These are phyloP conservation scores for Crepidodera aurea DNA, from an alignment of 2,888 invertebrate genomes.

Conservation along the genomic window DNA sequence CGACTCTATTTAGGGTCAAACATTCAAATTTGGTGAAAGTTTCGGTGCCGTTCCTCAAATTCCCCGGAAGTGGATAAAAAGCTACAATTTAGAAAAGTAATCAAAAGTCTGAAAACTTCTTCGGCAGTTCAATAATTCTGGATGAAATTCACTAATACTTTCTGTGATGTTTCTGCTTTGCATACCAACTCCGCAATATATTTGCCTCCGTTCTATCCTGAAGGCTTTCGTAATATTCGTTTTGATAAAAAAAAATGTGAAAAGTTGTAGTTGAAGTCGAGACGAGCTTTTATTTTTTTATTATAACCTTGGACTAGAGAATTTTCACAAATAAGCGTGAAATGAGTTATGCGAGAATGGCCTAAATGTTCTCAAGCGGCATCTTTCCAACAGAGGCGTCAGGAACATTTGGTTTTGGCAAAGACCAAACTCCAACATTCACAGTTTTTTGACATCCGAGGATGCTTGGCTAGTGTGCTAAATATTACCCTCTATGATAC, in stretches of 20 bases:
- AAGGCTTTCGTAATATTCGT: conserved; percentile 2
- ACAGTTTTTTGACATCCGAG: no score
- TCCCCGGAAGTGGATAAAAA: no score
- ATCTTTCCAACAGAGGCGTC: neutral
- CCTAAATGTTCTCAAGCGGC: neutral
- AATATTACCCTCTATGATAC: no score
- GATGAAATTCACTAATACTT: conserved; percentile 42
- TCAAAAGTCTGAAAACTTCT: conserved; percentile 10
- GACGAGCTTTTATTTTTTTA: conserved; percentile 6
- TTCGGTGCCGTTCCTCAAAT: no score
- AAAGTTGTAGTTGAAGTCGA: no score
- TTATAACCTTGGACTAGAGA: conserved; percentile 13
- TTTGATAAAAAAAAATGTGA: neutral
- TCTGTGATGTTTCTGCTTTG: conserved; percentile 40
- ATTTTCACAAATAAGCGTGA: conserved; percentile 2
- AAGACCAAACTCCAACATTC: no score
- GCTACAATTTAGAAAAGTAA: conserved; percentile 13
- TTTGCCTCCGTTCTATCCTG: conserved; percentile 23
- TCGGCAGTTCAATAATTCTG: conserved; percentile 37
- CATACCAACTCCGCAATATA: conserved; percentile 41
- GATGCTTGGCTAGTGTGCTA: no score
- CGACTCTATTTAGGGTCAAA: no score
- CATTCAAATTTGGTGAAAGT: no score
- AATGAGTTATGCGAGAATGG: neutral
- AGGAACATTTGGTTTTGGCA: no score